These are phyloP conservation scores for Itoplectis maculator DNA, from an alignment of 2,888 invertebrate genomes.

Conservation along the genomic window DNA sequence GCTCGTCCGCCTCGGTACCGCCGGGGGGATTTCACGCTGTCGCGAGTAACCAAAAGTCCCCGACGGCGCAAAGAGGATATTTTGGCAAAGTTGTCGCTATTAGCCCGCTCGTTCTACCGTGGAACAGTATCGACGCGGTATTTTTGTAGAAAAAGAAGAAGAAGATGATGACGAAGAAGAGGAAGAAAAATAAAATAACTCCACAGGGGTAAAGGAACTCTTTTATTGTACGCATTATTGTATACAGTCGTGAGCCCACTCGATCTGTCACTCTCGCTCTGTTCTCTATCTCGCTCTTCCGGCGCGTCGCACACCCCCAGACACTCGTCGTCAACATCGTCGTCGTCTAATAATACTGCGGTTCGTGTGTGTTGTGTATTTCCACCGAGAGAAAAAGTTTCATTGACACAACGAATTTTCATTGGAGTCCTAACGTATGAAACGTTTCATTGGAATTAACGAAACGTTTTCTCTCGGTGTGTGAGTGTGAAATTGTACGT, in stretches of 20 bases:
- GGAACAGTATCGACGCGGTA: slow-evolving; percentile 9
- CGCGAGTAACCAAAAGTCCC: slow-evolving; percentile 65
- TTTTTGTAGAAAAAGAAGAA: slow-evolving; percentile 10
- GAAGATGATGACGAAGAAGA: too few relatives aligned
- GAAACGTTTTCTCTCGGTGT: slow-evolving; percentile 16
- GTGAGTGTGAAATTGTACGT: slow-evolving; percentile 76
- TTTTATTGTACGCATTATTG: slow-evolving; percentile 81
- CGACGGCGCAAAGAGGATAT: slow-evolving; percentile 43
- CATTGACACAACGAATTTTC: too few relatives aligned
- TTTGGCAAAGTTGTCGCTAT: slow-evolving; percentile 37
- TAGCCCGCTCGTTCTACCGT: slow-evolving; percentile 32
- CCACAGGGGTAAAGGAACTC: slow-evolving; percentile 80
- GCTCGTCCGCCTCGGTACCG: too few relatives aligned
- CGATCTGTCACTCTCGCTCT: slow-evolving; percentile 41
- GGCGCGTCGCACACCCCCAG: background rate
- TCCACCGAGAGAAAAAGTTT: too few relatives aligned
- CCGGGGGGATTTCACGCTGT: slow-evolving; percentile 66
- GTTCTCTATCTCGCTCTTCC: slow-evolving; percentile 28
- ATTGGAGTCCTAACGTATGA: too few relatives aligned
- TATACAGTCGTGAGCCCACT: slow-evolving; percentile 73
- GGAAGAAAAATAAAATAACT: slow-evolving; percentile 43
- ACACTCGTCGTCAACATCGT: slow-evolving; percentile 59
- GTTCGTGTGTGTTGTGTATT: slow-evolving; percentile 56
- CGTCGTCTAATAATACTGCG: slow-evolving; percentile 82
- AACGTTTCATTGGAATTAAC: too few relatives aligned